These are phyloP conservation scores for Mormyrus lacerda DNA, from an alignment of 2,113 vertebrate genomes.

Conservation along the genomic window DNA sequence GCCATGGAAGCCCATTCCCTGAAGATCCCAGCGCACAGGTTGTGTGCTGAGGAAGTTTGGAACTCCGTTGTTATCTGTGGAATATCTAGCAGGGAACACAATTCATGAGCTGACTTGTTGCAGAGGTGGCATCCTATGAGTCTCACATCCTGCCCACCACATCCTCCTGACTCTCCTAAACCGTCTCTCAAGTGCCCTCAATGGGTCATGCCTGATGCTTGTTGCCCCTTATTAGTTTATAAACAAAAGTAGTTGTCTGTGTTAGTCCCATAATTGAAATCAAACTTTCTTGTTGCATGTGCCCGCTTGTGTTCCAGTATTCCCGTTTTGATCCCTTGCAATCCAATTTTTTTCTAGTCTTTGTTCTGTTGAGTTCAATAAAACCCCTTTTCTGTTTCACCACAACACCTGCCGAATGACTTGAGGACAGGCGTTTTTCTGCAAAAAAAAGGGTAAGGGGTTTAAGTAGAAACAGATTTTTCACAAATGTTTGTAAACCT, in stretches of 20 bases:
- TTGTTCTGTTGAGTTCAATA: not conserved
- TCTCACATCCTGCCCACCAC: not conserved
- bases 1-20: not conserved
- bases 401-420: not conserved
- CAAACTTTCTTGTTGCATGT: not conserved
- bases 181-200: not conserved
- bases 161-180: not conserved
- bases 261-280: too few relatives aligned
- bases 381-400: not conserved
- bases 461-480: not conserved
- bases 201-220: not conserved
- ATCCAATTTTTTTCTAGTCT: not conserved
- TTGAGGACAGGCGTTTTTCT: not conserved
- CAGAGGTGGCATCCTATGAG: not conserved
- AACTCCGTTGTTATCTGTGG: not conserved
- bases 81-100: not conserved
- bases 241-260: too few relatives aligned
- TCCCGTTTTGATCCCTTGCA: not conserved
- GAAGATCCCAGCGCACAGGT: not conserved
- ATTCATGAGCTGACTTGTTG: not conserved
- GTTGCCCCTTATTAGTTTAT: not conserved
- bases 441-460: not conserved
- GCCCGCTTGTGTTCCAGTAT: not conserved
- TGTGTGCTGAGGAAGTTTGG: not conserved
- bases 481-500: not conserved